Base-by-base conservation (phyloP, 1,140 invertebrate genomes). In the Adoxophyes honmai region DNA sequence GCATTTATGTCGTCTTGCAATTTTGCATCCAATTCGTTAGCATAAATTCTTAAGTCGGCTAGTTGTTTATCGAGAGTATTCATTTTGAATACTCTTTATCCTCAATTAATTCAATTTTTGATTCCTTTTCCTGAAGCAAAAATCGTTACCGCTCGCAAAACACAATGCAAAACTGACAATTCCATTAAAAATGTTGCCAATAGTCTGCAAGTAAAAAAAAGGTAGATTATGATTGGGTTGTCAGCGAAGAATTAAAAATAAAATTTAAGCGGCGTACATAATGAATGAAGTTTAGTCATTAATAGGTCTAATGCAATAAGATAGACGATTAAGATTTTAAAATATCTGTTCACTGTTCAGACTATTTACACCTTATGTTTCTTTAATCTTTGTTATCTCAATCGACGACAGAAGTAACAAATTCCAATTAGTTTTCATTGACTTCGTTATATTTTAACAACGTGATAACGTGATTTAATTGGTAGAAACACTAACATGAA, bases 31-130 rank as follows among this genome's bases (percentile, higher is more conserved):
- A 88, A 70, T 70, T 89, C 86, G 48, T 90, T 90, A 13, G 90
- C 91, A 35, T 91, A 86, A 55, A 92, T 82, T 34, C 90, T 81
- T 53, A 92, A 70, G 72, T 92, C 90, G 1, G 91, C 90, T 57
- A 92, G 71, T 69, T 92, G 90, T 66, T 89, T 90, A 57, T 91
- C 91, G 39, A 92, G 74, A 21, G 91, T 88, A 77, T 91, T 91
- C 91, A 92, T 91, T 38, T 65, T 73, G 11, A 57, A 28, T 36
- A 34, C 18, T 64, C 64, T 34, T 4, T 52, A 34, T 52, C 35
- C 5, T 21, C 33, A 14, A 13, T 14, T 42, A 34, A 10, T 34
- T 14, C 16, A 53, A 34, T 55, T 56, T 56, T 61, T 58, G 48
- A 66, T 59, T 62, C 55, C 6, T 62, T 58, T 52, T 59, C 57